Evolutionary conservation across 2,888 invertebrate species (phyloP), one percentile per base, ranked within the genome.

Genomic region (Lasioglossum figueresi): DNA sequence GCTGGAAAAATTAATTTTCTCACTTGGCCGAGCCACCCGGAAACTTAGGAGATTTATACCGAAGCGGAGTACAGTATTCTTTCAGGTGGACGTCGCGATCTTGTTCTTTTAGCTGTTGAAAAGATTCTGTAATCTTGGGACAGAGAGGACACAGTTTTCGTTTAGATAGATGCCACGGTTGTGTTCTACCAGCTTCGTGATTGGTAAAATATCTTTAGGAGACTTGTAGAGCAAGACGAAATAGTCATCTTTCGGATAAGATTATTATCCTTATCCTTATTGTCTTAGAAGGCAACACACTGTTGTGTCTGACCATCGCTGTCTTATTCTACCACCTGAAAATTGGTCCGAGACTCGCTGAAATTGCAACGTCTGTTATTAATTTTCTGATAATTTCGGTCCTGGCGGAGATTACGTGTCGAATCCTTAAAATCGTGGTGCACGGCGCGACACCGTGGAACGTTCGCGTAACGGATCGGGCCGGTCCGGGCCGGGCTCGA

Each of bases 401-500:
- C 14, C 12, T 3, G 10, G 14, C 2, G 14, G 16, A 5, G 6
- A 31, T 63, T 16, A 31, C 63, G 66, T 8, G 19, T 10, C 34
- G 66, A 1, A 66, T 31, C 8, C 4, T 23, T 19, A 1, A 68
- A 34, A 68, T 10, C 23, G 23, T 68, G 52, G 52, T 4, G n/a
- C 43, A 14, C n/a, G n/a, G 14, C 14, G 43, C 14, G 43, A n/a
- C 5, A n/a, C n/a, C 70, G 70, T 16, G 68, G 68, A 23, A 68
- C 37, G 68, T n/a, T 16, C 27, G 31, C 52, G 23, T n/a, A 59
- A 40, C 23, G 63, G 63, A 56, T n/a, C 45, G 43, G 3, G 63
- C 71, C n/a, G 23, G 37, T 1, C 4, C 45, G 37, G 70, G 14
- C 37, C 72, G 75, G 27, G 74, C 79, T 63, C 88, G 83, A 79